Evolutionary conservation across 2,113 vertebrate species (phyloP), one percentile per base, ranked within the genome.

Genomic region (Microcebus jonahi): DNA sequence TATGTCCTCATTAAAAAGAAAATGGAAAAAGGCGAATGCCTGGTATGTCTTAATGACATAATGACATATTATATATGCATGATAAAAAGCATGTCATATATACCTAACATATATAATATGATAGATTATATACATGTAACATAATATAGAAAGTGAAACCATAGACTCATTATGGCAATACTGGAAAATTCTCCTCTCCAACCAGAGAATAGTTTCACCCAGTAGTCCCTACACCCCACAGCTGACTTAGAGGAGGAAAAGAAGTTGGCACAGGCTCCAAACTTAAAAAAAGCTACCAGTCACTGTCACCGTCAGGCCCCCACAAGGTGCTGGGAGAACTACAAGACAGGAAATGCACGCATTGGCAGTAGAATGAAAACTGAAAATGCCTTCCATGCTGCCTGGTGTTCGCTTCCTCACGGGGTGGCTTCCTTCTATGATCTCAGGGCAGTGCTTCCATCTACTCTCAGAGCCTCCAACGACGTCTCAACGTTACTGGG

Each of bases 1-100:
- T 45, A 15, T 65, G 57, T 83, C n/a, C 48, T 97, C 83, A 95
- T 89, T 96, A 91, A 96, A 93, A 75, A 55, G 42, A 91, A 96
- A 94, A 76, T 27, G 15, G 55, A 23, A 82, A 85, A 71, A 82
- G 25, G 68, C n/a, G 68, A 89, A 83, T 70, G 79, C 6, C 75
- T 93, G 57, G 31, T 8, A 75, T 96, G 94, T 92, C 75, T 77
- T 88, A 87, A 90, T 36, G 45, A 90, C 45, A 45, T 45, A 45
- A 45, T 45, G 45, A 45, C 45, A 8, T 45, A 53, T 17, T 31
- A 65, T 34, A 59, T 27, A 21, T n/a, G 67, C 53, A 55, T 36
- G 57, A 83, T 85, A 34, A 65, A 79, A 57, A 11, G 14, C 39
- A 25, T 50, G 31, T 29, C 70, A 36, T 36, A 48, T 6, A 39